Percentiles rank a stretch among this genome's conserved stretches.
phyloP scores from a whole-genome alignment of 2,888 invertebrate genomes.

The Hydropsyche betteni region DNA sequence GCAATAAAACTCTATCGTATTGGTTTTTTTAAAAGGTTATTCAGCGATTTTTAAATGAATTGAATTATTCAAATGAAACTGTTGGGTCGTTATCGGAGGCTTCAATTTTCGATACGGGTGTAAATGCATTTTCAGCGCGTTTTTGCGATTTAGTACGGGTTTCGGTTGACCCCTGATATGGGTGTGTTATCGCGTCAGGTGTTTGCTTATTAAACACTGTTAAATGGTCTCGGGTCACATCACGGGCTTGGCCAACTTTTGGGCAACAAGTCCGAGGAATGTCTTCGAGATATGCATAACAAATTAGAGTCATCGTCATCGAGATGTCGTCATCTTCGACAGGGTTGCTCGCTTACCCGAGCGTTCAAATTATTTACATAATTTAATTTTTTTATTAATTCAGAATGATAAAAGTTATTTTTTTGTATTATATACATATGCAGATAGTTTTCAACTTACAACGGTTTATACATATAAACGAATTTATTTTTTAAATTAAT shows the following conservation, averaged over 20 bases:
- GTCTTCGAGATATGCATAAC: constrained; percentile 39
- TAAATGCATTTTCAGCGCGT: too few species aligned
- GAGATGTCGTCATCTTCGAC: constrained; percentile 14
- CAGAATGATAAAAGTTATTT: too few species aligned
- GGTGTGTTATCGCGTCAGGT: constrained; percentile 29
- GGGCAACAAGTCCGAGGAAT: constrained; percentile 29
- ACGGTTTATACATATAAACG: too few species aligned
- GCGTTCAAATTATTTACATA: background rate
- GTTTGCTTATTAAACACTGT: constrained; percentile 40
- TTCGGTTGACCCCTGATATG: background rate
- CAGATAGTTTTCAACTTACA: too few species aligned
- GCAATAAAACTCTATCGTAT: too few species aligned
- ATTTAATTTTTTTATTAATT: background rate
- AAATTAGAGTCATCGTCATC: constrained; percentile 35
- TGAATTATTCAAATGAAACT: too few species aligned
- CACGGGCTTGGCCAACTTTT: constrained; percentile 27
- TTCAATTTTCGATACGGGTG: too few species aligned
- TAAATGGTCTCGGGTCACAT: constrained; percentile 33
- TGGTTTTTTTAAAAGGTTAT: too few species aligned
- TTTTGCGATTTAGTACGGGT: background rate
- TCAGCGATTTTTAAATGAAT: too few species aligned
- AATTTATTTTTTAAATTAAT: too few species aligned
- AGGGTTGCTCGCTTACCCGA: constrained; percentile 8
- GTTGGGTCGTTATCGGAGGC: too few species aligned
- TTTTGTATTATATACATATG: too few species aligned